These are phyloP conservation scores for Nezara viridula DNA, from an alignment of 2,888 invertebrate genomes.

Conservation along the genomic window DNA sequence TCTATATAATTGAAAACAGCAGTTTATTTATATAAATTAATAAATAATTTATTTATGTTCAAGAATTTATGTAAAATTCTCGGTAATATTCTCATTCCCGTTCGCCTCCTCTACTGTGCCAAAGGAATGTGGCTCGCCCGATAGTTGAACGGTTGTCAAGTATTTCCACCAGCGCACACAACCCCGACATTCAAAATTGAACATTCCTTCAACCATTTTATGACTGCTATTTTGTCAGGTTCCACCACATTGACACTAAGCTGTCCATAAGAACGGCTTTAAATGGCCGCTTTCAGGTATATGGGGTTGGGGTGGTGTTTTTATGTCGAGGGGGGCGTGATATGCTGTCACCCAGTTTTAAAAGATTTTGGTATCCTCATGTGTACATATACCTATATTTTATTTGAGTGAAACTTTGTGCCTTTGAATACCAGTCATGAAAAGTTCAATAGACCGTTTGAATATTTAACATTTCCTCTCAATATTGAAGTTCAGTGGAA, in stretches of 20 bases:
- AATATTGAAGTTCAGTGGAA: neutral
- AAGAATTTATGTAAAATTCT: too few species aligned
- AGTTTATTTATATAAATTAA: too few species aligned
- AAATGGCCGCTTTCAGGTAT: neutral
- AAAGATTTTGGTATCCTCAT: neutral
- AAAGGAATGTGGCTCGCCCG: neutral
- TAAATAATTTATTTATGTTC: neutral
- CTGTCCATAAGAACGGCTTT: constrained; percentile 9
- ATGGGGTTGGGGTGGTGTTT: neutral
- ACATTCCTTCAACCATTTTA: constrained; percentile 2
- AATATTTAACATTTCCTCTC: neutral
- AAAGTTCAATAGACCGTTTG: neutral
- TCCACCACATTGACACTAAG: constrained; percentile 27
- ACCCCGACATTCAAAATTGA: constrained; percentile 6
- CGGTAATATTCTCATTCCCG: neutral
- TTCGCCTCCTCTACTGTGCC: neutral
- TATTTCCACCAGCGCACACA: neutral
- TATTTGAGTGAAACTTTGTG: neutral
- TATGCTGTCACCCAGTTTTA: neutral
- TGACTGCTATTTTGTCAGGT: constrained; percentile 30
- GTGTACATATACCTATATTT: neutral
- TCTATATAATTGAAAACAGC: too few species aligned
- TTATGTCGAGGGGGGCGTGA: neutral
- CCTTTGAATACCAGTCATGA: neutral
- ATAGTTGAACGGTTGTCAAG: neutral